These are phyloP conservation scores for Conus canariensis DNA, from an alignment of 2,888 invertebrate genomes.

Conservation along the genomic window DNA sequence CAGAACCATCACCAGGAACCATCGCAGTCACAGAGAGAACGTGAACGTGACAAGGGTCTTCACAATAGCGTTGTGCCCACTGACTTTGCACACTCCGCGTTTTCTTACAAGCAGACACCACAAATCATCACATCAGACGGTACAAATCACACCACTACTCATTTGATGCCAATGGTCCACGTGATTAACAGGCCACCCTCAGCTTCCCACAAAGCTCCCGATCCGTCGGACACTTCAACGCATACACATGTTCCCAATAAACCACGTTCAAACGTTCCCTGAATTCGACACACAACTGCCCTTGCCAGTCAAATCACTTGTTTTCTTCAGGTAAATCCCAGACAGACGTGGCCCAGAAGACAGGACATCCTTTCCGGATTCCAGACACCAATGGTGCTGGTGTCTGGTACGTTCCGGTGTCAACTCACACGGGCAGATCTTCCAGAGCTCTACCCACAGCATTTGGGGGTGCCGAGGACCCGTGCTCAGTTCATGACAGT, in stretches of 20 bases:
- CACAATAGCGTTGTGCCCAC: background rate
- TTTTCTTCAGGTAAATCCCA: background rate
- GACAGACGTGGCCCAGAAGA: background rate
- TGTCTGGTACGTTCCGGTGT: constrained; percentile 11
- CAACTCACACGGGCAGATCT: background rate
- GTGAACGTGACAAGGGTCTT: too few relatives aligned
- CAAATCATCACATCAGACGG: background rate
- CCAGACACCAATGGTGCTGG: background rate
- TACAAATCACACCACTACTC: background rate
- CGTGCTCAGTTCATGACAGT: background rate
- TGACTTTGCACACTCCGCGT: background rate
- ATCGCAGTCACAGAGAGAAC: too few relatives aligned
- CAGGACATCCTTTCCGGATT: background rate
- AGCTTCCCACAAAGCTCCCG: background rate
- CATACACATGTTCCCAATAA: background rate
- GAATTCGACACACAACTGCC: background rate
- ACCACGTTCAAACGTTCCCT: background rate
- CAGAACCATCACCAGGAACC: background rate
- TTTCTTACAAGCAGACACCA: background rate
- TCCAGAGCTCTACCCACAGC: background rate
- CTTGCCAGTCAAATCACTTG: background rate
- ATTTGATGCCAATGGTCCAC: background rate
- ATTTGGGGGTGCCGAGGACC: background rate
- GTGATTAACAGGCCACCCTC: background rate
- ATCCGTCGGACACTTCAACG: background rate